A percentile compares a stretch with the other conserved stretches of the same genome.
phyloP scores from a whole-genome alignment of 1,140 invertebrate genomes.

The Odontomachus brunneus region DNA sequence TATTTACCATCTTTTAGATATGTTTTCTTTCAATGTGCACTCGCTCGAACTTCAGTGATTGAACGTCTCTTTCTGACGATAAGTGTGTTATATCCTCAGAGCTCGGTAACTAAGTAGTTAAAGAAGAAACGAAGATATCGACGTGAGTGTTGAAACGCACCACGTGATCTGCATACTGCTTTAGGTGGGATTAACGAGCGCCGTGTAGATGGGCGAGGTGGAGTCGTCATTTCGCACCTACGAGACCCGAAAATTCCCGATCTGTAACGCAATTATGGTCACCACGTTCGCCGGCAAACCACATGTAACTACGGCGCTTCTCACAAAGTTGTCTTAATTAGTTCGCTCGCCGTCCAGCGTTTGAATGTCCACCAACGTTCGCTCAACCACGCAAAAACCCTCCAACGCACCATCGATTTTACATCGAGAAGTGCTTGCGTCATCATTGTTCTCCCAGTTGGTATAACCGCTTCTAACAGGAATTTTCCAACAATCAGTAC shows the following conservation, averaged over 20 bases:
- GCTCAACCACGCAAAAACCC: constrained; percentile 17
- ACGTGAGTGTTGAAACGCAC: neutral
- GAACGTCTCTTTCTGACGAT: neutral
- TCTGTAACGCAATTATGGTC: constrained; percentile 58
- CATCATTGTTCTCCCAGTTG: neutral
- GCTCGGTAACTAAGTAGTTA: neutral
- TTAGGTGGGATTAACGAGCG: constrained; percentile 36
- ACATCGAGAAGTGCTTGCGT: constrained; percentile 7
- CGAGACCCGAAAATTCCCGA: constrained; percentile 49
- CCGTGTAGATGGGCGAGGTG: constrained; percentile 9
- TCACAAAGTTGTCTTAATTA: constrained; percentile 61
- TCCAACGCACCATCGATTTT: neutral
- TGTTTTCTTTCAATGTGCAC: neutral
- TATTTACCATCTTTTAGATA: no score
- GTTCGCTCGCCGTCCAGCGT: constrained; percentile 32
- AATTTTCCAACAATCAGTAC: neutral
- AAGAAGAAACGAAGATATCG: constrained; percentile 15
- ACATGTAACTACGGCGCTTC: constrained; percentile 39
- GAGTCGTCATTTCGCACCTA: constrained; percentile 50
- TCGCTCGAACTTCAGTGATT: neutral
- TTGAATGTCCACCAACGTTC: constrained; percentile 42
- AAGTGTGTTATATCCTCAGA: neutral
- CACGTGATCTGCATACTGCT: constrained; percentile 10
- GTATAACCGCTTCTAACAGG: neutral
- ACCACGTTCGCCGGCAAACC: constrained; percentile 22